phyloP scores from a whole-genome alignment of 2,797 vertebrate species.

The Bradypodion ventrale region DNA sequence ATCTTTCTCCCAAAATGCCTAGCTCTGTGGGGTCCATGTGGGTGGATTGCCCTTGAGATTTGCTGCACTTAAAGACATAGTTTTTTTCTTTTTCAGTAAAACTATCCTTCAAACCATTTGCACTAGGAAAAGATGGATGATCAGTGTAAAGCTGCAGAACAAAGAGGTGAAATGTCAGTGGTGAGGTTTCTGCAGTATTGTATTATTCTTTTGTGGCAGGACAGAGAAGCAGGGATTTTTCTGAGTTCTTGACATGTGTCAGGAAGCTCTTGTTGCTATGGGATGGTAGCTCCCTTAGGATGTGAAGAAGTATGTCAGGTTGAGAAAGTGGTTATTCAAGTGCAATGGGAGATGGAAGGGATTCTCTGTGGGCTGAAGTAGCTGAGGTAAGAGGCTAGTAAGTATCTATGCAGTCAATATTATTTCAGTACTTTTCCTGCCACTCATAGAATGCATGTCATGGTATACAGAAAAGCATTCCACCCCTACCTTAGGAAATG shows the following conservation, averaged over 20 bases:
- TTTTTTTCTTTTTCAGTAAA: neutral
- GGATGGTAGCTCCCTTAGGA: neutral
- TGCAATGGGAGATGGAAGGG: no score
- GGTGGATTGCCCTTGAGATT: neutral
- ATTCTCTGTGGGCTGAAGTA: no score
- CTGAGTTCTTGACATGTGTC: neutral
- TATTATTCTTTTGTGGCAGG: neutral
- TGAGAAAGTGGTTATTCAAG: no score
- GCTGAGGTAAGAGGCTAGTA: no score
- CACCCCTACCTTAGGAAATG: no score
- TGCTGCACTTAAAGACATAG: no score
- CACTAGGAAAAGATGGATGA: neutral
- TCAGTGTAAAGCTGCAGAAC: neutral
- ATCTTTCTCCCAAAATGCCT: neutral
- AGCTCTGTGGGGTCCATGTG: neutral
- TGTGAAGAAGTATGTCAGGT: neutral
- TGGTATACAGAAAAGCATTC: no score
- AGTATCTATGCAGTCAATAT: no score
- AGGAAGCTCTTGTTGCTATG: neutral
- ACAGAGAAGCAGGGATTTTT: neutral
- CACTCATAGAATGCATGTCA: no score
- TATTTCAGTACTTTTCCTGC: no score
- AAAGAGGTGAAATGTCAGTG: neutral
- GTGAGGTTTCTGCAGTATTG: neutral
- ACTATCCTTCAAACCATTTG: neutral